Evolutionary conservation across 1,140 invertebrate genomes (phyloP).

Genomic region (Rhopalosiphum maidis): DNA sequence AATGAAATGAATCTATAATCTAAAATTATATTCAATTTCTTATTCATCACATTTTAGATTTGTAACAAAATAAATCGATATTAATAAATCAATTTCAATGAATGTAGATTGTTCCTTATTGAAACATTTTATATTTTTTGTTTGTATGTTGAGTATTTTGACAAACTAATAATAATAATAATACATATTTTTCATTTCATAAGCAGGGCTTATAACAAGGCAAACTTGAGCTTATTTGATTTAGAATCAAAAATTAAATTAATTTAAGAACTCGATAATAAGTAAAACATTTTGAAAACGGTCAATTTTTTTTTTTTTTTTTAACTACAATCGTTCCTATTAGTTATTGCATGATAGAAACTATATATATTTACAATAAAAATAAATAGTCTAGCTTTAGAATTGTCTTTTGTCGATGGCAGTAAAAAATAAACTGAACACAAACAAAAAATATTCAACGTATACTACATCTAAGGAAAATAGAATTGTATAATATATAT

Average conservation of each 20-base stretch:
- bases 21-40: too few relatives aligned
- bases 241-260: background rate
- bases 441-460: background rate
- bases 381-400: background rate
- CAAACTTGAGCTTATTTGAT: background rate
- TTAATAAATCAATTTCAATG: too few relatives aligned
- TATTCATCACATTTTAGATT: too few relatives aligned
- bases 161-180: background rate
- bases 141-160: background rate
- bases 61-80: too few relatives aligned
- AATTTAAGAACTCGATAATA: background rate
- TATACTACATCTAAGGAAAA: background rate
- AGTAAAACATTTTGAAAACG: background rate
- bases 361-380: background rate
- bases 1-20: too few relatives aligned
- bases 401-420: background rate
- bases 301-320: background rate
- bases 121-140: background rate
- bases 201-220: too few relatives aligned
- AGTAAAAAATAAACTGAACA: background rate
- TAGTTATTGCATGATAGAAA: slow-evolving; percentile 13
- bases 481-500: background rate
- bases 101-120: too few relatives aligned
- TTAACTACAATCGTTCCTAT: background rate
- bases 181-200: background rate